A percentile compares a stretch with the other conserved stretches of the same genome.
Conservation (phyloP, 2,113 vertebrate species). For the Oxyura jamaicensis region DNA sequence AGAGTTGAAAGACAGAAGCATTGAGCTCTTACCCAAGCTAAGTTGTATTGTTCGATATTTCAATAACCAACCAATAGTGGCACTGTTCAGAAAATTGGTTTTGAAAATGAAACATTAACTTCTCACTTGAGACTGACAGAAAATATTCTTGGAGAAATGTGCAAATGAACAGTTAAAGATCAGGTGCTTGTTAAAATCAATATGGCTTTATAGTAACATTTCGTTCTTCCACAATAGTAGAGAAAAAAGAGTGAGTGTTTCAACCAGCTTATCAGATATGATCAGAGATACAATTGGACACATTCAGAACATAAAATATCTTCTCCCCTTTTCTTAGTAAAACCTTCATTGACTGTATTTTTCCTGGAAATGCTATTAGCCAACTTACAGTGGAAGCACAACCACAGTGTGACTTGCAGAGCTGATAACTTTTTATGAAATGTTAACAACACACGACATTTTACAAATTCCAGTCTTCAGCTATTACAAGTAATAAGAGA, state of each 20-base stretch:
- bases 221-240: background rate
- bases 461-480: conserved; percentile 50
- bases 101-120: background rate
- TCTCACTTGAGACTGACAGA: background rate
- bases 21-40: background rate
- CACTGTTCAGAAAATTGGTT: background rate
- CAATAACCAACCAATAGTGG: background rate
- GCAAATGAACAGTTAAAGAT: conserved; percentile 12
- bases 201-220: conserved; percentile 22
- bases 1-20: background rate
- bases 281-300: conserved; percentile 16
- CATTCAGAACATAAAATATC: background rate
- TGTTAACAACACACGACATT: conserved; percentile 20
- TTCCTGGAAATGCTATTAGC: background rate
- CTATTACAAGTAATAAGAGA: conserved; percentile 53
- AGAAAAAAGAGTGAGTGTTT: background rate
- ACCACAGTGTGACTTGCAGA: conserved; percentile 31
- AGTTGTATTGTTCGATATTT: background rate
- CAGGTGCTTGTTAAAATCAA: background rate
- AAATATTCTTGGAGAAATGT: background rate
- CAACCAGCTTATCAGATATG: background rate
- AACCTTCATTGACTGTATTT: background rate
- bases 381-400: conserved; percentile 30
- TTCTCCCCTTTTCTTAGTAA: background rate
- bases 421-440: conserved; percentile 48